A percentile compares a stretch with the other conserved stretches of the same genome.
phyloP scores from a whole-genome alignment of 2,888 invertebrate genomes.

The Tanypteryx hageni region DNA sequence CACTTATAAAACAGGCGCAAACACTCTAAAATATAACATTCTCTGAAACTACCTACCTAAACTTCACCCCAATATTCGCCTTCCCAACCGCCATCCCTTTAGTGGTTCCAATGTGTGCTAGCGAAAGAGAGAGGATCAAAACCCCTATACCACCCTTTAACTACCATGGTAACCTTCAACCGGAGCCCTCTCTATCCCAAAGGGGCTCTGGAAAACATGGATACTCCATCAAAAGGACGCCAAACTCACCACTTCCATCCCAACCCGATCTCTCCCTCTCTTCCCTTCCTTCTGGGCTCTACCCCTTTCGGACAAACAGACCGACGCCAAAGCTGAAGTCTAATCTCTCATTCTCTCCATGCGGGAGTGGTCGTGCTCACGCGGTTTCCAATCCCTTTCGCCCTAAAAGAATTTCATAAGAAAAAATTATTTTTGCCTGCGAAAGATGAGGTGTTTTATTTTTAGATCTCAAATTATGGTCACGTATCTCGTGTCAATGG shows the following conservation, averaged over 20 bases:
- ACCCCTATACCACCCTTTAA: background rate
- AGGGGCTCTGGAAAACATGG: slow-evolving; percentile 24
- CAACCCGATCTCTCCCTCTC: slow-evolving; percentile 5
- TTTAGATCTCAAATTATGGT: too few relatives aligned
- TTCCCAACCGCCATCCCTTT: background rate
- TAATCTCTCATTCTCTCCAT: background rate
- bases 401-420: too few relatives aligned
- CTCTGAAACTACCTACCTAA: too few relatives aligned
- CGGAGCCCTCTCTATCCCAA: background rate
- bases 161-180: background rate
- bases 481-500: too few relatives aligned
- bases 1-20: too few relatives aligned
- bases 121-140: background rate
- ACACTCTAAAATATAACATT: too few relatives aligned
- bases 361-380: background rate
- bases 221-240: slow-evolving; percentile 53
- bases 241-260: slow-evolving; percentile 1
- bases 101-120: background rate
- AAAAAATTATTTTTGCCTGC: too few relatives aligned
- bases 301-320: slow-evolving; percentile 6
- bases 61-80: background rate
- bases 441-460: too few relatives aligned
- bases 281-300: background rate
- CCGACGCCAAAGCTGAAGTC: background rate
- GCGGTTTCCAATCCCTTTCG: background rate